Percentiles rank a stretch among this genome's conserved stretches.
Evolutionary conservation across 2,113 vertebrate genomes (phyloP).

Genomic region (Camelus bactrianus): DNA sequence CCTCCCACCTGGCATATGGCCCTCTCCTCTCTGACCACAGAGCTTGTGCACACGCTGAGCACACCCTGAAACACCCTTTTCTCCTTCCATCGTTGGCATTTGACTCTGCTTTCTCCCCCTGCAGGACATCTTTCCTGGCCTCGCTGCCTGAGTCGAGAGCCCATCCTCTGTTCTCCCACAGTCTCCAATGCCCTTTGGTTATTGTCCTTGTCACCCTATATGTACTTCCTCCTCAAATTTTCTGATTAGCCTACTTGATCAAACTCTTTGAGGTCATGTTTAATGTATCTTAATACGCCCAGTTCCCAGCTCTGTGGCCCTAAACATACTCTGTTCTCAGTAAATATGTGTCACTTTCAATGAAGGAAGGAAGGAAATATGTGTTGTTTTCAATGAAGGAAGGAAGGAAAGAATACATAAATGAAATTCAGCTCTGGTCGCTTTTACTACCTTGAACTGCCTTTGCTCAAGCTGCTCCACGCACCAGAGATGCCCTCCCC

Average conservation of each 20-base stretch:
- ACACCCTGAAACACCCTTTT: fast-evolving
- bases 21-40: neutral
- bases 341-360: neutral
- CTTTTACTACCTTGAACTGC: neutral
- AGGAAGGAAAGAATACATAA: neutral
- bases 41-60: neutral
- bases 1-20: fast-evolving
- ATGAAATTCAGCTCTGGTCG: neutral
- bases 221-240: neutral
- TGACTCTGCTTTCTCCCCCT: neutral
- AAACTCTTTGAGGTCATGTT: neutral
- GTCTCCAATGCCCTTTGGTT: neutral
- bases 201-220: neutral
- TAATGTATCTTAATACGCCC: neutral
- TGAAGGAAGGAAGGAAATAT: neutral
- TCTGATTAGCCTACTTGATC: neutral
- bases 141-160: neutral
- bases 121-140: neutral
- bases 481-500: neutral
- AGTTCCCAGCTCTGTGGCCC: neutral
- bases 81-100: neutral
- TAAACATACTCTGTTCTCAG: neutral
- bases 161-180: fast-evolving
- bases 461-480: neutral
- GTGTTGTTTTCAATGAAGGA: neutral